Evolutionary conservation across 2,888 invertebrate genomes (phyloP), one percentile per base, ranked within the genome.

Genomic region (Globia sparganii): DNA sequence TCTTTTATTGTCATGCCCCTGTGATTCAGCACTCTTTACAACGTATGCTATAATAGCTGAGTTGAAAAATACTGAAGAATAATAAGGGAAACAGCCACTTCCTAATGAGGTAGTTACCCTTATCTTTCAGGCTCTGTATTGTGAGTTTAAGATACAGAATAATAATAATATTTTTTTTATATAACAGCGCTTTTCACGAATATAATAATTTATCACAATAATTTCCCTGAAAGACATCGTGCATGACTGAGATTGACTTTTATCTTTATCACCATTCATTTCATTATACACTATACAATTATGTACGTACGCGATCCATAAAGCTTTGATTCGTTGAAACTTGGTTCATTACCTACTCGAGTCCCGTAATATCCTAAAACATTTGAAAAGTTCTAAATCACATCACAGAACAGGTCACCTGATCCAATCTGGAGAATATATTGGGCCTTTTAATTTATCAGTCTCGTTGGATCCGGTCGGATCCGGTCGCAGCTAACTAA

Each of bases 401-500:
- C 68, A 77, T 80, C 74, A 72, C 67, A 67, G 69, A 67, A 34
- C 65, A 75, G 83, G 80, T 78, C 76, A 72, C 80, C 66, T 75
- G 76, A 77, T 84, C 88, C 83, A 84, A 88, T 88, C 85, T 72
- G 66, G 65, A 80, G 72, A 80, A 80, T 77, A 80, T 87, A 90
- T 90, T 89, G 90, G 72, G 77, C 73, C 86, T 90, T 89, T 89
- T 90, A 90, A 90, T 91, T 90, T 90, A 87, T 90, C 90, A 90
- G 73, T 2, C 78, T 73, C 78, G 64, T 79, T 18, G 79, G 64
- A 53, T 21, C 75, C 75, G 28, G 37, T n/a, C 73, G 81, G 78
- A 72, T 71, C 69, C 81, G 74, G 67, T 70, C 77, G 58, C 78
- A 64, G 72, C 77, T 81, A 80, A 85, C 86, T 90, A 90, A 90